These are phyloP conservation scores for Mamestra configurata DNA, from an alignment of 1,140 invertebrate genomes.

Conservation along the genomic window DNA sequence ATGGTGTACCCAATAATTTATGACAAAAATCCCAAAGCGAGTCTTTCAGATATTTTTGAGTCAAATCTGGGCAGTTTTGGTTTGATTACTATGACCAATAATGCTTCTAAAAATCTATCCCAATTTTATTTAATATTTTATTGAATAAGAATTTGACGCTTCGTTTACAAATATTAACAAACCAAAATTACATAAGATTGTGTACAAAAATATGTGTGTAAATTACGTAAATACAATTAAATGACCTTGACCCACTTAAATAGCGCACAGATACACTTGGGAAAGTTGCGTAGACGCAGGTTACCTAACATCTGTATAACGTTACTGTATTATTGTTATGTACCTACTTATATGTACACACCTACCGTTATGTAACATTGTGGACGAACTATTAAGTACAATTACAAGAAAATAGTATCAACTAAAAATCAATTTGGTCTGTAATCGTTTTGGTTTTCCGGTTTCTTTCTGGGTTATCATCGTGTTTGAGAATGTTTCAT, in stretches of 20 bases:
- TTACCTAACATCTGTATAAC: neutral
- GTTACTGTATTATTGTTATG: neutral
- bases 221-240: constrained; percentile 42
- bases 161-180: too few relatives aligned
- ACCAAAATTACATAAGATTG: too few relatives aligned
- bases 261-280: constrained; percentile 7
- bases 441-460: neutral
- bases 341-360: neutral
- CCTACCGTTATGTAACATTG: neutral
- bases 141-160: too few relatives aligned
- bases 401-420: neutral
- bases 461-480: neutral
- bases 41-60: too few relatives aligned
- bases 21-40: too few relatives aligned
- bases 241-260: constrained; percentile 62
- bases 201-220: neutral
- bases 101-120: too few relatives aligned
- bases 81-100: too few relatives aligned
- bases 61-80: too few relatives aligned
- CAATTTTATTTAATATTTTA: too few relatives aligned
- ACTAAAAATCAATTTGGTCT: neutral
- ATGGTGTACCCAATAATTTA: too few relatives aligned
- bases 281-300: constrained; percentile 39
- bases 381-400: neutral
- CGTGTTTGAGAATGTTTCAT: neutral